These are phyloP conservation scores for Rhinoraja longicauda DNA, from an alignment of 2,797 vertebrate species.

Conservation along the genomic window DNA sequence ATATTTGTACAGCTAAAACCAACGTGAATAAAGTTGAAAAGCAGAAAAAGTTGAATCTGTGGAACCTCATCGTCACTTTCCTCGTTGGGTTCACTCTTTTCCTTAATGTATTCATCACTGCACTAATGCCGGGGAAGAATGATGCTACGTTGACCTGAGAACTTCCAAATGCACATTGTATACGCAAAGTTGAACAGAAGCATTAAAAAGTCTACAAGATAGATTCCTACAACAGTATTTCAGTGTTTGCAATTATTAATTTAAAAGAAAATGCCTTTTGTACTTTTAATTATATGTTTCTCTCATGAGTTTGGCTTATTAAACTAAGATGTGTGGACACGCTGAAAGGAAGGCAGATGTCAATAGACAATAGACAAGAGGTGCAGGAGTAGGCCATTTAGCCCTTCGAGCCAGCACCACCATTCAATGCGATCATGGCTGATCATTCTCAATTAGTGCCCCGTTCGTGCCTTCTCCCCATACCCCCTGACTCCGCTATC, in stretches of 20 bases:
- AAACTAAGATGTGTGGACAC: background rate
- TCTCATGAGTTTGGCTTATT: background rate
- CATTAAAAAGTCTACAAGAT: constrained; percentile 7
- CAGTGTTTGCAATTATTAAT: background rate
- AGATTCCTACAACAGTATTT: background rate
- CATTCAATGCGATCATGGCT: too few relatives aligned
- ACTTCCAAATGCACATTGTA: background rate
- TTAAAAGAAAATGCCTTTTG: constrained; percentile 9
- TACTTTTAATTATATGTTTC: background rate
- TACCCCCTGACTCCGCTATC: too few relatives aligned
- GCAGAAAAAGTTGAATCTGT: constrained; percentile 69
- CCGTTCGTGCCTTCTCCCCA: too few relatives aligned
- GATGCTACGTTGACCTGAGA: constrained; percentile 43
- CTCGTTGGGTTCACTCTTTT: constrained; percentile 78
- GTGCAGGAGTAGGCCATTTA: too few relatives aligned
- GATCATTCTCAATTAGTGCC: too few relatives aligned
- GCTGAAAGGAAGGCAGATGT: background rate
- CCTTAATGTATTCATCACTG: constrained; percentile 83
- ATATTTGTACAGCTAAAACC: constrained; percentile 61
- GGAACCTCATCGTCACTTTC: constrained; percentile 72
- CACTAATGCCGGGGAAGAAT: constrained; percentile 79
- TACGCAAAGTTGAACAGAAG: background rate
- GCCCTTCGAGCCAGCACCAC: too few relatives aligned
- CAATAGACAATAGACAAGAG: too few relatives aligned
- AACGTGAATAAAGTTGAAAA: constrained; percentile 73